Evolutionary conservation across 1,140 invertebrate genomes (phyloP).

Genomic region (Drosophila tropicalis): DNA sequence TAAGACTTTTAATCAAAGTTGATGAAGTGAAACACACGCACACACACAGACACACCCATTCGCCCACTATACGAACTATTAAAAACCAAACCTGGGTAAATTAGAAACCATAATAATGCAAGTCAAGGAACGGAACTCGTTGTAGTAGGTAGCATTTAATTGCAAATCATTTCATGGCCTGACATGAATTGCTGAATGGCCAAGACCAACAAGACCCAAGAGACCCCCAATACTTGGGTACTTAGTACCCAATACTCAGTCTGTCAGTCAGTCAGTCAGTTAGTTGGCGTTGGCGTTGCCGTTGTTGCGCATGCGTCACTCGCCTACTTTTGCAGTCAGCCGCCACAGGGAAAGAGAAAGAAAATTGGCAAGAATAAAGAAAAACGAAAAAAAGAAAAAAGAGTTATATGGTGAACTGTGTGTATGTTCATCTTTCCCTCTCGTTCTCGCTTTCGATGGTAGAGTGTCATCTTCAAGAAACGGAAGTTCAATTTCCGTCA

Average conservation of each 20-base stretch:
- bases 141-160: slow-evolving; percentile 41
- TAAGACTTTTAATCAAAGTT: slow-evolving; percentile 6
- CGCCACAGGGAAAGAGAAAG: background rate
- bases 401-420: background rate
- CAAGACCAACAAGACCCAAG: background rate
- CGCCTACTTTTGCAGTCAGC: slow-evolving; percentile 47
- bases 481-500: slow-evolving; percentile 80
- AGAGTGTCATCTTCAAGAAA: slow-evolving; percentile 73
- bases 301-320: slow-evolving; percentile 66
- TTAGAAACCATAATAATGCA: slow-evolving; percentile 9
- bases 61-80: slow-evolving; percentile 4
- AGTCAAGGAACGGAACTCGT: slow-evolving; percentile 35
- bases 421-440: slow-evolving; percentile 14
- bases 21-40: slow-evolving; percentile 4
- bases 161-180: slow-evolving; percentile 45
- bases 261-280: background rate
- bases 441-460: slow-evolving; percentile 2
- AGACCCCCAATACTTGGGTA: background rate
- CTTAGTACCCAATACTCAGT: background rate
- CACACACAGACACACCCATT: background rate
- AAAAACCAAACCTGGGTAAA: slow-evolving; percentile 1
- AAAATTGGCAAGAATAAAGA: background rate
- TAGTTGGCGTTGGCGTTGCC: slow-evolving; percentile 29
- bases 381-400: background rate
- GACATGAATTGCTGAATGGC: slow-evolving; percentile 33